Evolutionary conservation across 1,140 invertebrate genomes (phyloP).

Genomic region (Psix sp.): DNA sequence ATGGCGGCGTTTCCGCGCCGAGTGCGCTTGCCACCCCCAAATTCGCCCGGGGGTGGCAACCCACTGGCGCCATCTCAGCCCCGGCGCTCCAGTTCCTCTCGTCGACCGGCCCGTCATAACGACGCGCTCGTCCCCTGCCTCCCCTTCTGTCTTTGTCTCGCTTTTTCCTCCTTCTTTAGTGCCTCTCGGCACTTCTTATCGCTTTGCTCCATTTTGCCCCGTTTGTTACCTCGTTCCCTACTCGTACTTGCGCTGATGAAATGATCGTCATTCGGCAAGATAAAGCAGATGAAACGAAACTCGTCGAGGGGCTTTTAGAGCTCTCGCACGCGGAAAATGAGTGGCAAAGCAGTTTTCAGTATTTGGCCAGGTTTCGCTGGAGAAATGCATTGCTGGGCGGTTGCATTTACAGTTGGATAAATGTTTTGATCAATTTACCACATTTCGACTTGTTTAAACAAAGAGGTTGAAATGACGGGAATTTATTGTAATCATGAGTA

Average conservation of each 20-base stretch:
- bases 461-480: too few species aligned
- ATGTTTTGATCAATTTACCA: too few species aligned
- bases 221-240: neutral
- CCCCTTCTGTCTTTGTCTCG: neutral
- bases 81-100: slow-evolving; percentile 9
- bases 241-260: too few species aligned
- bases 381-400: too few species aligned
- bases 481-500: too few species aligned
- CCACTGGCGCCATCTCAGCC: slow-evolving; percentile 61
- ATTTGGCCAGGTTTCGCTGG: too few species aligned
- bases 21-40: slow-evolving; percentile 46
- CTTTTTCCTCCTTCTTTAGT: neutral
- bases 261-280: neutral
- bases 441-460: too few species aligned
- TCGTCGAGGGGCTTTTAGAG: too few species aligned
- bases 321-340: too few species aligned
- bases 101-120: slow-evolving; percentile 21
- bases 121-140: neutral
- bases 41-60: slow-evolving; percentile 11
- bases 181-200: neutral
- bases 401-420: too few species aligned
- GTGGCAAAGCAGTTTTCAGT: too few species aligned
- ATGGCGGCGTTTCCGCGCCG: slow-evolving; percentile 70
- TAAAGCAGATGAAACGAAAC: too few species aligned
- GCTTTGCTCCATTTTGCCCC: neutral